These are phyloP conservation scores for Leucoma salicis DNA, from an alignment of 2,888 invertebrate genomes.

Conservation along the genomic window DNA sequence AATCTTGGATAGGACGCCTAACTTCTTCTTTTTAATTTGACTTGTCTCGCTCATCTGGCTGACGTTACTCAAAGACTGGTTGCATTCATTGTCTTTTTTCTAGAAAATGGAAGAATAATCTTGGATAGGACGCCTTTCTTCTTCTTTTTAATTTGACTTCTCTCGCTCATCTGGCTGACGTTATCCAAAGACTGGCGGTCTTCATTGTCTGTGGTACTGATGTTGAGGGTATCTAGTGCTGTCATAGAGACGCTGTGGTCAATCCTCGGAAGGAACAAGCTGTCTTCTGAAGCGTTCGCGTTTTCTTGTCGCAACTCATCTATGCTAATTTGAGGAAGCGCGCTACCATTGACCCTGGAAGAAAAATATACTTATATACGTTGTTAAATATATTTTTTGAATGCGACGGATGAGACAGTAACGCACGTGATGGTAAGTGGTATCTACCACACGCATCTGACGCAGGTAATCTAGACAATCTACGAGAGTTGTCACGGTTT, in stretches of 20 bases:
- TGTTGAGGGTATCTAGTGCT: constrained; percentile 27
- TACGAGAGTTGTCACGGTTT: too few species aligned
- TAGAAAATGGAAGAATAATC: not conserved
- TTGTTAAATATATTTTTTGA: not conserved
- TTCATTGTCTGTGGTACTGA: constrained; percentile 7
- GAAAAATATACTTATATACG: not conserved
- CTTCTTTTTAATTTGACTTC: constrained; percentile 26
- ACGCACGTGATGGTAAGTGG: too few species aligned
- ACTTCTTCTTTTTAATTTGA: constrained; percentile 26
- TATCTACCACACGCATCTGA: not conserved
- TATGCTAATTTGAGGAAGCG: constrained; percentile 39
- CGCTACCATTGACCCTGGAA: constrained; percentile 24
- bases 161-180: constrained; percentile 30
- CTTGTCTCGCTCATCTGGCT: constrained; percentile 30
- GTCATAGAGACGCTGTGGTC: constrained; percentile 31
- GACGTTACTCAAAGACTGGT: constrained; percentile 33
- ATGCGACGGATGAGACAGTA: too few species aligned
- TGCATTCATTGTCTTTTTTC: constrained; percentile 27
- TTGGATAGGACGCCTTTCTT: constrained; percentile 7
- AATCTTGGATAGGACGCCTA: not conserved
- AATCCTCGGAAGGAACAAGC: constrained; percentile 26
- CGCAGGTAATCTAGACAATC: too few species aligned
- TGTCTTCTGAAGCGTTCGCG: constrained; percentile 24
- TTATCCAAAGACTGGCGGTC: constrained; percentile 39
- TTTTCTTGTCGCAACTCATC: constrained; percentile 34